Evolutionary conservation across 1,140 invertebrate species (phyloP).

Genomic region (Galleria mellonella): DNA sequence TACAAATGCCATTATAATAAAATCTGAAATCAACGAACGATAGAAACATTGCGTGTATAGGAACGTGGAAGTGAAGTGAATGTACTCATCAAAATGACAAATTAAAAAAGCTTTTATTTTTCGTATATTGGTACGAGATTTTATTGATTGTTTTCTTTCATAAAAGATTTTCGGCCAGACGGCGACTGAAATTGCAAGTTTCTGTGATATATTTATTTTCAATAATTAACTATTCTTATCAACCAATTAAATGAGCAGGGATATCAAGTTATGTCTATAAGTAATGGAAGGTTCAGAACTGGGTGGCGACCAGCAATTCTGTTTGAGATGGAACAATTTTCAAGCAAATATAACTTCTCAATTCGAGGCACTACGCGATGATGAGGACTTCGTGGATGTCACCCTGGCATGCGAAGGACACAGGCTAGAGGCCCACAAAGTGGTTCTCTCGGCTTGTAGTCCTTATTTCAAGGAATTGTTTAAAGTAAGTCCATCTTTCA

Average conservation of each 20-base stretch:
- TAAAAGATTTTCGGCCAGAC: conserved; percentile 73
- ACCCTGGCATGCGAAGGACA: conserved; percentile 87
- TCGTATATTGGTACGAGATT: conserved; percentile 75
- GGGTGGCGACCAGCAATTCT: conserved; percentile 88
- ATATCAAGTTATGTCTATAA: conserved; percentile 75
- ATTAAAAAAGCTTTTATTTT: conserved; percentile 76
- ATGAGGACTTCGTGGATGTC: conserved; percentile 89
- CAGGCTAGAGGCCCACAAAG: conserved; percentile 85
- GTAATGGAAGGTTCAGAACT: conserved; percentile 76
- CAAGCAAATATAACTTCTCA: conserved; percentile 90
- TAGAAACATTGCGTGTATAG: conserved; percentile 34
- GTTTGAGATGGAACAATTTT: conserved; percentile 95
- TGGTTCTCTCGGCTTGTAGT: conserved; percentile 86
- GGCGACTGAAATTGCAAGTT: conserved; percentile 74
- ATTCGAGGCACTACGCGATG: conserved; percentile 85
- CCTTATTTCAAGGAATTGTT: conserved; percentile 88
- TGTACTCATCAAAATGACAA: conserved; percentile 74
- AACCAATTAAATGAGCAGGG: conserved; percentile 74
- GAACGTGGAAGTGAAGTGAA: conserved; percentile 72
- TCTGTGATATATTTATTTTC: conserved; percentile 75
- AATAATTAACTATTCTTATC: conserved; percentile 73
- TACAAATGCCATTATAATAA: not conserved
- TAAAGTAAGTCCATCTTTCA: conserved; percentile 79
- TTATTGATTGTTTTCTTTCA: conserved; percentile 76
- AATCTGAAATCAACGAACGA: no score